Evolutionary conservation across 1,140 invertebrate species (phyloP).

Genomic region (Battus philenor): DNA sequence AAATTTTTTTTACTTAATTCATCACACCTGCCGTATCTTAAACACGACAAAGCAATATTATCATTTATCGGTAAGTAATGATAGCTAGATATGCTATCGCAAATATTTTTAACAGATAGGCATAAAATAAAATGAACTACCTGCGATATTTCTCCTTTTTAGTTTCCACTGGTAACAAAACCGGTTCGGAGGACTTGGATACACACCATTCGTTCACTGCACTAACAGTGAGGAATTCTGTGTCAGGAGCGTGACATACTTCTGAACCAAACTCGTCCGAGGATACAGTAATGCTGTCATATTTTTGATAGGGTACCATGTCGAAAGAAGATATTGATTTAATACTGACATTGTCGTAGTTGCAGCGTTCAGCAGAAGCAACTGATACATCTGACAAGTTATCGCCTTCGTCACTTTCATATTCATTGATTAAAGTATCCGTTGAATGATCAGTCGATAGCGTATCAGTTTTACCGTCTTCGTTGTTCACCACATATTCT

Average conservation of each 20-base stretch:
- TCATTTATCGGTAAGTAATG: constrained; percentile 49
- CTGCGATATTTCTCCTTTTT: constrained; percentile 73
- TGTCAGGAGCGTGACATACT: constrained; percentile 63
- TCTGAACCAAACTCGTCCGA: constrained; percentile 72
- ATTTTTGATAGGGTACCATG: constrained; percentile 68
- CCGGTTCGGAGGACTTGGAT: constrained; percentile 55
- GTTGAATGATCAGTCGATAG: constrained; percentile 64
- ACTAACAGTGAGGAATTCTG: constrained; percentile 67
- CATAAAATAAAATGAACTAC: constrained; percentile 53
- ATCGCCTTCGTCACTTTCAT: constrained; percentile 58
- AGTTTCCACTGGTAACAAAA: constrained; percentile 64
- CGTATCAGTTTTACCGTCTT: constrained; percentile 57
- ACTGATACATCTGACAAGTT: constrained; percentile 44
- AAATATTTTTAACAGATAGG: constrained; percentile 53
- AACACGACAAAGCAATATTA: constrained; percentile 50
- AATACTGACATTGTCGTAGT: constrained; percentile 71
- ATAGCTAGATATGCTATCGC: constrained; percentile 46
- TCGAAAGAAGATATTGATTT: constrained; percentile 69
- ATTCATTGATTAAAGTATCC: constrained; percentile 68
- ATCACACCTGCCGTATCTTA: too few species aligned
- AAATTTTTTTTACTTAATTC: too few species aligned
- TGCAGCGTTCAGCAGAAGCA: constrained; percentile 53
- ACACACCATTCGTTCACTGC: constrained; percentile 72
- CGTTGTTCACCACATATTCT: constrained; percentile 53
- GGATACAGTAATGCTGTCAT: constrained; percentile 69